Base-by-base conservation (phyloP, 2,113 vertebrate genomes). In the Nycticebus coucang region DNA sequence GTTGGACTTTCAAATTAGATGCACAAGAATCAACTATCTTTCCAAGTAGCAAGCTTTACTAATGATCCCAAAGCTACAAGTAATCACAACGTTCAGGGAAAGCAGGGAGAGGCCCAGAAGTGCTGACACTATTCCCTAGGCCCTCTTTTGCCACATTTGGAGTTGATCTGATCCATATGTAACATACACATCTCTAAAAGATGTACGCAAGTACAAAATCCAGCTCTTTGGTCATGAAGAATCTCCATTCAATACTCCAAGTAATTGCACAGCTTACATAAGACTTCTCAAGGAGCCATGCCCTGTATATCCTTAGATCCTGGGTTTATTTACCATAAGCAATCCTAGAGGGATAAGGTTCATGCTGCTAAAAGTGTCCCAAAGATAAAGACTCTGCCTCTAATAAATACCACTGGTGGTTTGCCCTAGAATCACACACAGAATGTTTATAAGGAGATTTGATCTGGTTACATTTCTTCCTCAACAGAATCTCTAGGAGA, bases 71-170 rank as follows among this genome's bases (percentile, higher is more conserved):
- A 84, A 80, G 37, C 45, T 71, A 8, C 26, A 60, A 41, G 50
- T 37, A 74, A 79, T 78, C 71, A 68, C 8, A n/a, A 59, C 18
- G 22, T 6, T 11, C 33, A 82, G 22, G 15, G 2, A n/a, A 74
- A 64, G 4, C 8, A 18, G 6, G 1, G 17, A 81, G n/a, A 22
- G 7, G 5, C 62, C 35, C 13, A 14, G n/a, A 2, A 26, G 7
- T 1, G 17, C 21, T 41, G 15, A 0, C 0, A 0, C 6, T 10
- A n/a, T 14, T 24, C 18, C n/a, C 60, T 0, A 6, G 35, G 24
- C 0, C 11, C 60, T 82, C 80, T 66, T 74, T 60, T 71, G 14
- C 11, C 59, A 64, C 17, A 11, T 30, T 62, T n/a, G 15, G 22
- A 74, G 21, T 74, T 62, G 2, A 2, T 79, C n/a, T 83, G 66